Evolutionary conservation across 2,113 vertebrate genomes (phyloP), one percentile per base, ranked within the genome.

Genomic region (Mixornis gularis): DNA sequence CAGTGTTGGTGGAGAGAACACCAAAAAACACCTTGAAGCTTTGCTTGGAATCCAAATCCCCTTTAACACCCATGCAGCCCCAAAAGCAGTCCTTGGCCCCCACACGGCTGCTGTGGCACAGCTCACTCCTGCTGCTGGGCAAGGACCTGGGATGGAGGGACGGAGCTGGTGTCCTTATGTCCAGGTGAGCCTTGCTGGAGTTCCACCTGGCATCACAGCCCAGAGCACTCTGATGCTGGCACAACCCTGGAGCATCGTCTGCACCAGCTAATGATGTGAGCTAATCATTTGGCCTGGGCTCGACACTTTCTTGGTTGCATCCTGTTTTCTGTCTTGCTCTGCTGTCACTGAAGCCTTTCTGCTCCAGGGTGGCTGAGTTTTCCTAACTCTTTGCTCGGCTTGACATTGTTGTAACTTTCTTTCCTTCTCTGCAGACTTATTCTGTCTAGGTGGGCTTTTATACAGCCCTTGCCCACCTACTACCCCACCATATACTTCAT

Each of bases 161-260:
- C 0, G 0, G 56, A 80, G 11, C 26, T 1, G 2, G 20, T 4
- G 12, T 10, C 2, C 2, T 1, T 17, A 0, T 43, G 58, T 68
- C 32, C 79, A 73, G 82, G 51, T 79, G 63, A 91, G 29, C 29
- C 25, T 32, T 3, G 1, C 68, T 70, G 79, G 63, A 85, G 7
- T 38, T 69, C 68, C 34, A 29, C 34, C 81, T 7, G 1, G 40
- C 20, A 1, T 21, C 11, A 3, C 30, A 63, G 53, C 49, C 58
- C 73, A 32, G 65, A 56, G 26, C 3, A 0, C 13, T 69, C 51
- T 0, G 0, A 73, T 73, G 63, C 55, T n/a, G 5, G 70, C n/a
- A 40, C 44, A 53, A 40, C 63, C 41, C 51, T 1, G 0, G 51
- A 77, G 41, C 55, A 0, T 38, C 0, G 1, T 62, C 85, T 92